Conservation (phyloP, 2,888 invertebrate species). For the Heliconius cydno region DNA sequence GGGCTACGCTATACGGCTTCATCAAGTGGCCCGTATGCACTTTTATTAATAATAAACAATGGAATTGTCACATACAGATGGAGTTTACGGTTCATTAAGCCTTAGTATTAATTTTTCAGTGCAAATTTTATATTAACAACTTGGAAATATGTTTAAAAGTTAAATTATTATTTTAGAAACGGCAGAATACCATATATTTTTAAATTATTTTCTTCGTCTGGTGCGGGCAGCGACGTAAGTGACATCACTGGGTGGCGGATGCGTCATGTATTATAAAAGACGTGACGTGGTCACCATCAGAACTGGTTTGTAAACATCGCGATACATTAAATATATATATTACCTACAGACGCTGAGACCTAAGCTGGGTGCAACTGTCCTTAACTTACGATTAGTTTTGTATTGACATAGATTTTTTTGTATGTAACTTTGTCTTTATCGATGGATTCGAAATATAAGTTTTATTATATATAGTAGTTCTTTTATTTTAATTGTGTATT, state of each 20-base stretch:
- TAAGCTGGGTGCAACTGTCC: not conserved
- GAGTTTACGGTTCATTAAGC: not conserved
- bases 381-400: constrained; percentile 16
- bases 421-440: constrained; percentile 26
- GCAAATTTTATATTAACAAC: not conserved
- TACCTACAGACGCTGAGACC: constrained; percentile 15
- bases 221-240: constrained; percentile 28
- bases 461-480: constrained; percentile 14
- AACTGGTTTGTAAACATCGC: constrained; percentile 45
- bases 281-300: constrained; percentile 45
- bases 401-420: constrained; percentile 23
- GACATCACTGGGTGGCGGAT: constrained; percentile 49
- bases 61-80: not conserved
- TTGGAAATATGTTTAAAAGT: not conserved
- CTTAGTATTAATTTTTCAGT: not conserved
- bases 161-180: not conserved
- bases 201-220: constrained; percentile 3
- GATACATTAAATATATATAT: constrained; percentile 13
- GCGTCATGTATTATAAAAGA: constrained; percentile 53
- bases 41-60: constrained; percentile 18
- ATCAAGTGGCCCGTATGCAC: constrained; percentile 17
- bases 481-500: constrained; percentile 22
- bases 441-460: constrained; percentile 25
- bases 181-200: not conserved
- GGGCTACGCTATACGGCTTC: constrained; percentile 15